Percentiles rank a stretch among this genome's conserved stretches.
These are phyloP conservation scores for Clarias batrachus DNA, from an alignment of 2,113 vertebrate species.

Conservation along the genomic window DNA sequence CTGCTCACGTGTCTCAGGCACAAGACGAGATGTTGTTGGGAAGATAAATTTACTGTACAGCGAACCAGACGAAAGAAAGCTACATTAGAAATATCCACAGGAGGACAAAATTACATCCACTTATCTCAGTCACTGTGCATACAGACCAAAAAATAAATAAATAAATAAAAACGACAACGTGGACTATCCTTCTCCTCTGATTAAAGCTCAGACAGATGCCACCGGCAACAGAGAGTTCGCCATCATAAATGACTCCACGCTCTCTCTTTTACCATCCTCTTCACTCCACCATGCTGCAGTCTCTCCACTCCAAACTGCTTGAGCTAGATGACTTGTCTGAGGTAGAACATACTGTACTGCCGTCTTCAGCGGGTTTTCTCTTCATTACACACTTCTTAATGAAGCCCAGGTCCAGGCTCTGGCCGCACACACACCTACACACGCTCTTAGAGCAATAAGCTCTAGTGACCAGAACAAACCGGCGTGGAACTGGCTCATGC, in stretches of 20 bases:
- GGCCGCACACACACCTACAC: slow-evolving; percentile 30
- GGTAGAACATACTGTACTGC: slow-evolving; percentile 24
- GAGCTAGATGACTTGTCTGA: not conserved
- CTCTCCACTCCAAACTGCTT: not conserved
- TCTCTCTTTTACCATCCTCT: slow-evolving; percentile 1
- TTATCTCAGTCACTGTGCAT: not conserved
- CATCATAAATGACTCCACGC: slow-evolving; percentile 23
- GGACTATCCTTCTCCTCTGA: slow-evolving; percentile 43
- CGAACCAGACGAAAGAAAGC: slow-evolving; percentile 14
- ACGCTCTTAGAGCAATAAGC: not conserved
- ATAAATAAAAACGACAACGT: not conserved
- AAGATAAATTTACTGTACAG: slow-evolving; percentile 20
- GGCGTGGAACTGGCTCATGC: not conserved
- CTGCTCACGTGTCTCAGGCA: not conserved
- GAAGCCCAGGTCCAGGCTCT: slow-evolving; percentile 15
- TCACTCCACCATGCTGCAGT: not conserved
- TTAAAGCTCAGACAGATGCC: slow-evolving; percentile 39
- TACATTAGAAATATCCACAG: slow-evolving; percentile 8
- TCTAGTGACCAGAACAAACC: slow-evolving; percentile 12
- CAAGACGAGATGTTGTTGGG: not conserved
- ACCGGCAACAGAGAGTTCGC: slow-evolving; percentile 48
- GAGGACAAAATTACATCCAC: slow-evolving; percentile 13
- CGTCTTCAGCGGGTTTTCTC: not conserved
- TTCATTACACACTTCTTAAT: slow-evolving; percentile 33
- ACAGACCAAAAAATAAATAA: not conserved